phyloP scores from a whole-genome alignment of 1,140 invertebrate genomes.

The Drosophila sturtevanti region DNA sequence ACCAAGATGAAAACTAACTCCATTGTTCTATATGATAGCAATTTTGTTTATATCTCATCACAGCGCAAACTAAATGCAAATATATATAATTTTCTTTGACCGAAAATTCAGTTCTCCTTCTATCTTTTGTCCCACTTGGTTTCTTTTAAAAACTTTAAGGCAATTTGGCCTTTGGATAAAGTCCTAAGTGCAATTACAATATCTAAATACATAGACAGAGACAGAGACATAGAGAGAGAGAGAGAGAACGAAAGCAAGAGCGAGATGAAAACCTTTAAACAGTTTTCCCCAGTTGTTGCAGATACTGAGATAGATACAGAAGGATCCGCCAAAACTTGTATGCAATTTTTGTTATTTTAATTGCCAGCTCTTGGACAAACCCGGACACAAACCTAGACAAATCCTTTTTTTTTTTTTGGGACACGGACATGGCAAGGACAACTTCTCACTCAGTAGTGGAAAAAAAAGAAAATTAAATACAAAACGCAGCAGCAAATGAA shows the following conservation, averaged over 20 bases:
- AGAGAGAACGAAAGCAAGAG: too few species aligned
- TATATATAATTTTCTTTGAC: constrained; percentile 3
- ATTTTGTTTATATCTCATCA: too few species aligned
- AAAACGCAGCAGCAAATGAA: constrained; percentile 19
- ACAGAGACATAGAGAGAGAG: constrained; percentile 11
- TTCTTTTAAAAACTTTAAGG: constrained; percentile 4
- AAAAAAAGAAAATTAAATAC: constrained; percentile 39
- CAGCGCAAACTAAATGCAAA: constrained; percentile 41
- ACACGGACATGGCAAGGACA: constrained; percentile 33
- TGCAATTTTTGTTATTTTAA: constrained; percentile 76
- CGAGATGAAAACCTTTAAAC: neutral
- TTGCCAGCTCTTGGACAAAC: constrained; percentile 48
- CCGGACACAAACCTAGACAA: neutral
- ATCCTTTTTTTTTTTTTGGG: neutral
- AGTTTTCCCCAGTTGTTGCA: constrained; percentile 1
- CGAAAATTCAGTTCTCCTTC: neutral
- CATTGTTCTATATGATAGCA: neutral
- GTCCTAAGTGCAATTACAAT: constrained; percentile 45
- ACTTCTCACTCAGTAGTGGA: constrained; percentile 2
- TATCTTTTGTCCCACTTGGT: neutral
- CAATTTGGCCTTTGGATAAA: constrained; percentile 22
- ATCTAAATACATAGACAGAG: constrained; percentile 33
- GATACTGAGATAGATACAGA: constrained; percentile 17
- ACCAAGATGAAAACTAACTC: neutral
- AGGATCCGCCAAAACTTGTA: constrained; percentile 47